Evolutionary conservation across 2,888 invertebrate genomes (phyloP).

Genomic region (Dermolepida albohirtum): DNA sequence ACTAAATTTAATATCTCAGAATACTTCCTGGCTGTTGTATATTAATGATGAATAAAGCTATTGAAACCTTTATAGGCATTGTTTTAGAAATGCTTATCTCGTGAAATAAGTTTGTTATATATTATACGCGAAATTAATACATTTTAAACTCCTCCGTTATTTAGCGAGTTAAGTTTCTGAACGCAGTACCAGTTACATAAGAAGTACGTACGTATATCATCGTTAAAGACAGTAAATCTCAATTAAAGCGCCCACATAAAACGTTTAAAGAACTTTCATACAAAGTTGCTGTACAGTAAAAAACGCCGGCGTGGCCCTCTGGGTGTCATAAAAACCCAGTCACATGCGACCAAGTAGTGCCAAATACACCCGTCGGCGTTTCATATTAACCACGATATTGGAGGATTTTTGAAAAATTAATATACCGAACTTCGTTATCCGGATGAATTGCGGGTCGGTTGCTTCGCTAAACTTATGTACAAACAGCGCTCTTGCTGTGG

Average conservation of each 20-base stretch:
- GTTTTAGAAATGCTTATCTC: too few relatives aligned
- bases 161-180: too few relatives aligned
- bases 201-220: constrained; percentile 8
- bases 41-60: too few relatives aligned
- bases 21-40: too few relatives aligned
- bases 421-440: constrained; percentile 5
- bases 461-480: too few relatives aligned
- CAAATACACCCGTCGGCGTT: constrained; percentile 1
- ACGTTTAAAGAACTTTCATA: constrained; percentile 10
- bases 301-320: neutral
- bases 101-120: too few relatives aligned
- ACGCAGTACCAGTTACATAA: too few relatives aligned
- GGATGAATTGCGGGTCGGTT: neutral
- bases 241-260: constrained; percentile 6
- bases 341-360: constrained; percentile 8
- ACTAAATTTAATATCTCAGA: too few relatives aligned
- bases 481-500: too few relatives aligned
- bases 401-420: constrained; percentile 18
- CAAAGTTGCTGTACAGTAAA: constrained; percentile 6
- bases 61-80: too few relatives aligned
- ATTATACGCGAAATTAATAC: too few relatives aligned
- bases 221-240: constrained; percentile 12
- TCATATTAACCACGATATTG: constrained; percentile 4
- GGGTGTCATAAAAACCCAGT: constrained; percentile 21
- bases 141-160: too few relatives aligned